These are phyloP conservation scores for Mus spicilegus DNA, from an alignment of 2,113 vertebrate species.

Conservation along the genomic window DNA sequence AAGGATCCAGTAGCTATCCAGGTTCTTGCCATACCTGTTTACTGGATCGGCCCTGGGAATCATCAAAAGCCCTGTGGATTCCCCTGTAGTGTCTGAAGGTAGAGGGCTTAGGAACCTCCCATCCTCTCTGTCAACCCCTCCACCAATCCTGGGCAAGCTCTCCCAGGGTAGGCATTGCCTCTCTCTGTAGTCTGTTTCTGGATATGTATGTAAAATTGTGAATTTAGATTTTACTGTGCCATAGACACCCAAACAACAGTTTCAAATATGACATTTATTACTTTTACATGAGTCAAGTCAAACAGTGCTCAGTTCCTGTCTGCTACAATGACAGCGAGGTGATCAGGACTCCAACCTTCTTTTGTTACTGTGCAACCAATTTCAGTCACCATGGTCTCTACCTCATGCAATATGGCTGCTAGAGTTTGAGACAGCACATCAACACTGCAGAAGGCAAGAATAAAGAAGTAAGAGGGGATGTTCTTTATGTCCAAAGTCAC, in stretches of 20 bases:
- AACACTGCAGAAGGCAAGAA: neutral
- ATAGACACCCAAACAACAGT: neutral
- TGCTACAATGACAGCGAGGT: neutral
- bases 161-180: neutral
- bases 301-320: neutral
- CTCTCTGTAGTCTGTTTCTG: neutral
- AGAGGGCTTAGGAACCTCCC: neutral
- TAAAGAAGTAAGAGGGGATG: neutral
- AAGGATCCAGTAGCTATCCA: neutral
- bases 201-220: neutral
- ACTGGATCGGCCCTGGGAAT: neutral
- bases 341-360: neutral
- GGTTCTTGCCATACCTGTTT: neutral
- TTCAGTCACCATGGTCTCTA: neutral
- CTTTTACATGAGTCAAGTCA: neutral
- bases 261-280: slow-evolving; percentile 43
- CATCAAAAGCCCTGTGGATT: neutral
- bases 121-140: neutral
- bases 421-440: neutral
- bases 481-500: neutral
- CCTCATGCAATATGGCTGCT: neutral
- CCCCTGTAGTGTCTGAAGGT: neutral
- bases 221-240: neutral
- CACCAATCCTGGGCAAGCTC: neutral
- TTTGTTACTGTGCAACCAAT: neutral